Conservation (phyloP, 1,140 invertebrate species). For the Stegodyphus mimosarum region DNA sequence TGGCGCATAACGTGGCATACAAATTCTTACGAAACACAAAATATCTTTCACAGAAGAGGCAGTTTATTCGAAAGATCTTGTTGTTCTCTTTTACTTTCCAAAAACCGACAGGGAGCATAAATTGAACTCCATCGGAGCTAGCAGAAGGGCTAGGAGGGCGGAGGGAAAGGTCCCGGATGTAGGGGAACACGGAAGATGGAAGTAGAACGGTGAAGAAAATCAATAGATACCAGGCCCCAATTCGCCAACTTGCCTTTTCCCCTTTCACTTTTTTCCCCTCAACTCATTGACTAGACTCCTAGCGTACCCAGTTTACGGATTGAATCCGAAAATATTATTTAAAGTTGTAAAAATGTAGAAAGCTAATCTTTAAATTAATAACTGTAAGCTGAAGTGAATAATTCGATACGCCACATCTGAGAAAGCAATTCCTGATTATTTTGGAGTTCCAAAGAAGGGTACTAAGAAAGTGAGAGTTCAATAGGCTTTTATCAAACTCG, state of each 20-base stretch:
- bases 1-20: no score
- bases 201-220: conserved; percentile 59
- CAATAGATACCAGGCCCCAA: conserved; percentile 57
- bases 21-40: no score
- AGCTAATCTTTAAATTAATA: no score
- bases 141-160: conserved; percentile 2
- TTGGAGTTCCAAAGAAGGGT: neutral
- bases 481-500: neutral
- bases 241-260: conserved; percentile 58
- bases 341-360: no score
- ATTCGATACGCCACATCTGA: no score
- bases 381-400: no score
- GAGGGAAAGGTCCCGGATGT: conserved; percentile 54
- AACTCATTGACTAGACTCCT: conserved; percentile 39
- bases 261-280: conserved; percentile 36
- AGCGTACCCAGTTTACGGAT: conserved; percentile 37
- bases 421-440: conserved; percentile 13
- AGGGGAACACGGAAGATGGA: conserved; percentile 56
- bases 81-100: conserved; percentile 46
- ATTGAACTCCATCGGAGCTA: conserved; percentile 40
- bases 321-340: neutral
- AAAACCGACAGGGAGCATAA: conserved; percentile 21
- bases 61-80: conserved; percentile 40
- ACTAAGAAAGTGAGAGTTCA: conserved; percentile 10
- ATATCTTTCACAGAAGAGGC: neutral